Conservation (phyloP, 2,888 invertebrate species). For the Leptarthrus brevirostris region DNA sequence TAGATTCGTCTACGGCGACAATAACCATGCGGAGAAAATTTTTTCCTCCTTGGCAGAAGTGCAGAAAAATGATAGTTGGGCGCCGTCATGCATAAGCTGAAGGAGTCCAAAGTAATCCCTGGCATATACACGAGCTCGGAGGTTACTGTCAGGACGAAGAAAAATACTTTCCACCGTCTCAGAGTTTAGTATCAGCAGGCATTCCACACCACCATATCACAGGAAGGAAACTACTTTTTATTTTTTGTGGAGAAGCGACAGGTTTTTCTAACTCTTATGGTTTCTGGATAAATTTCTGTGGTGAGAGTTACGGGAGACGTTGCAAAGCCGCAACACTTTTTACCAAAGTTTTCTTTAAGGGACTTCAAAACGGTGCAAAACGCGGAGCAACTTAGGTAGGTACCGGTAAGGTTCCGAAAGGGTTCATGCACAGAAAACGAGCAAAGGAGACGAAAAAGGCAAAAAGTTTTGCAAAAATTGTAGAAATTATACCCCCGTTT, state of each 20-base stretch:
- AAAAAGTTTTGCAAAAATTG: constrained; percentile 8
- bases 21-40: constrained; percentile 25
- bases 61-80: constrained; percentile 42
- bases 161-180: constrained; percentile 13
- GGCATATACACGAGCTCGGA: constrained; percentile 11
- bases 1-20: background rate
- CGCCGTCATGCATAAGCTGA: constrained; percentile 22
- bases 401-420: constrained; percentile 8
- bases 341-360: constrained; percentile 39
- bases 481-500: constrained; percentile 28
- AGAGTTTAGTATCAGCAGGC: constrained; percentile 48
- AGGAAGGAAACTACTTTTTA: constrained; percentile 35
- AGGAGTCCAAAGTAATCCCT: constrained; percentile 36
- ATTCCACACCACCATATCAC: constrained; percentile 46
- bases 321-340: constrained; percentile 45
- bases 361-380: constrained; percentile 10
- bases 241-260: constrained; percentile 34
- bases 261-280: constrained; percentile 16
- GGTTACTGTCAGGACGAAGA: constrained; percentile 9
- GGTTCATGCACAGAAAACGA: constrained; percentile 7
- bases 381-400: constrained; percentile 12
- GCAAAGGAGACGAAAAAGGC: background rate
- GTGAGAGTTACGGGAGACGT: constrained; percentile 3
- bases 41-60: constrained; percentile 2
- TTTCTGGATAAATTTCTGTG: background rate